These are phyloP conservation scores for Drosophila obscura DNA, from an alignment of 1,140 invertebrate genomes.

Conservation along the genomic window DNA sequence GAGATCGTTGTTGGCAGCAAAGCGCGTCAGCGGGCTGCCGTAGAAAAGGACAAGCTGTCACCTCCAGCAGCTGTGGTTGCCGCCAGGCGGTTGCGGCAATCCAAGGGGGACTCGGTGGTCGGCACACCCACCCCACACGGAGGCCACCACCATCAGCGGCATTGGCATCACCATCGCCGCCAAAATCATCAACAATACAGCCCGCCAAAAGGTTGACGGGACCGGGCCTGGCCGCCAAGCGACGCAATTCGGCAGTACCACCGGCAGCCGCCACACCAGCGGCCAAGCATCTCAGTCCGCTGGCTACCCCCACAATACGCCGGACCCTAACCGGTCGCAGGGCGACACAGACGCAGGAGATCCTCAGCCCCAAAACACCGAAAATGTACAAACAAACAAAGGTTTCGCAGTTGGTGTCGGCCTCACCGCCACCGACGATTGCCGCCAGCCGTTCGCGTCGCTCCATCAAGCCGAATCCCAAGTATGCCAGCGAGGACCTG, in stretches of 20 bases:
- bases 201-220: slow-evolving; percentile 2
- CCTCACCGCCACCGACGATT: slow-evolving; percentile 69
- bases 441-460: slow-evolving; percentile 73
- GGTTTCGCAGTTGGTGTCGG: slow-evolving; percentile 9
- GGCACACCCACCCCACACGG: background rate
- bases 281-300: slow-evolving; percentile 8
- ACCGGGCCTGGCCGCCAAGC: background rate
- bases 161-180: too few relatives aligned
- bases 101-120: too few relatives aligned
- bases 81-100: too few relatives aligned
- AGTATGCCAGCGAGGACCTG: slow-evolving; percentile 78
- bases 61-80: too few relatives aligned
- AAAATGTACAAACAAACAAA: slow-evolving; percentile 62
- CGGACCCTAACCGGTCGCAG: background rate
- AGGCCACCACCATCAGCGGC: background rate
- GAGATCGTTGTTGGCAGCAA: background rate
- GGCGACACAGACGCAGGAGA: slow-evolving; percentile 7
- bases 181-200: too few relatives aligned
- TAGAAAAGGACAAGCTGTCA: too few relatives aligned
- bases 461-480: slow-evolving; percentile 83
- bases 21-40: background rate
- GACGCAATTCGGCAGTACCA: slow-evolving; percentile 24
- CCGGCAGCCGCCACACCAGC: background rate
- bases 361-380: background rate
- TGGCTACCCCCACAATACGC: too few relatives aligned